Conservation (phyloP, 2,113 vertebrate species). For the Tilapia sparmanii region DNA sequence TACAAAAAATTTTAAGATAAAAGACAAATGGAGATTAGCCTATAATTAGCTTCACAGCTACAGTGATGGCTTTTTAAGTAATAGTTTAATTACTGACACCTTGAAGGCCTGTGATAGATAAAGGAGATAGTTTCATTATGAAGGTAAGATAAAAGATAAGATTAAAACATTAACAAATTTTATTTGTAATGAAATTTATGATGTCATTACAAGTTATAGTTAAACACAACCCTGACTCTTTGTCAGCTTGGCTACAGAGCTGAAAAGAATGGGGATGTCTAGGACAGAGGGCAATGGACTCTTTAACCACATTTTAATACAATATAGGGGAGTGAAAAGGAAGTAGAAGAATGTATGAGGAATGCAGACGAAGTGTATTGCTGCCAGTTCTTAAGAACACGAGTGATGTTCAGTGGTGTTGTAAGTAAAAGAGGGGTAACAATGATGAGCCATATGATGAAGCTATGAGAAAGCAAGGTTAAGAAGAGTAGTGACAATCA, state of each 20-base stretch:
- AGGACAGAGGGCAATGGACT: background rate
- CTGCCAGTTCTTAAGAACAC: background rate
- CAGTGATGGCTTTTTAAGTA: background rate
- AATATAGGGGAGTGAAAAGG: background rate
- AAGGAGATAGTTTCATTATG: background rate
- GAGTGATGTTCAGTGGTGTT: background rate
- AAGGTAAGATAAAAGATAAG: background rate
- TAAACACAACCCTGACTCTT: background rate
- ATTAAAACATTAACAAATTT: background rate
- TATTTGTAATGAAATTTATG: background rate
- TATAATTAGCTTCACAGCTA: background rate
- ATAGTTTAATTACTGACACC: background rate
- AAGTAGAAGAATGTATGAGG: background rate
- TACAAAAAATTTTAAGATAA: rapidly evolving
- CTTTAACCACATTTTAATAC: background rate
- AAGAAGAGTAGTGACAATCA: background rate
- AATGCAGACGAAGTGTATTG: background rate
- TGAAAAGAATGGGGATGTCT: background rate
- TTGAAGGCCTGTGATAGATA: background rate
- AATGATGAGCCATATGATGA: background rate
- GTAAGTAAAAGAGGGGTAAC: background rate
- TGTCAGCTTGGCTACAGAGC: background rate
- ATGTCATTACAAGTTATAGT: background rate
- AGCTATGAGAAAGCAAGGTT: background rate
- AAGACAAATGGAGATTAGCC: background rate